Conservation (phyloP, 2,113 vertebrate species). For the Pristiophorus japonicus region DNA sequence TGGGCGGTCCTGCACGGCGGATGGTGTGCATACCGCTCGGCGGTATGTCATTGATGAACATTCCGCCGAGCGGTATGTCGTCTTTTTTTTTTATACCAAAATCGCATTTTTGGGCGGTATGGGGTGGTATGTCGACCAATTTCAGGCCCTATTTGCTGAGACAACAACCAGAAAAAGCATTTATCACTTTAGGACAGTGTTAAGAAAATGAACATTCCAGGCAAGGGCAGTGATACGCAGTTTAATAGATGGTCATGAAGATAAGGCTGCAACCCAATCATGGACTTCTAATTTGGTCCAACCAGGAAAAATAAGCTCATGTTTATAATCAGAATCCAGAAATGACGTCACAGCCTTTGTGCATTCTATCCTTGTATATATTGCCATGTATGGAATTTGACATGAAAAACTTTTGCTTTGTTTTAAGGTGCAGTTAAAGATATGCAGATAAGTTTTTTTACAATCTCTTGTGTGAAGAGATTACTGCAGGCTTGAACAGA, state of each 20-base stretch:
- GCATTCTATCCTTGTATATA: neutral
- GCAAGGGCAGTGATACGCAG: neutral
- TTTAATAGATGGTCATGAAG: neutral
- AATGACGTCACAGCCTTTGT: neutral
- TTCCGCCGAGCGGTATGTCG: no score
- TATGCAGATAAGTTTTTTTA: neutral
- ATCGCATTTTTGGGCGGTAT: no score
- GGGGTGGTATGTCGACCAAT: no score
- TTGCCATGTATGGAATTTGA: neutral
- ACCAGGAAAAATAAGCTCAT: neutral
- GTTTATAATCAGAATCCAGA: neutral
- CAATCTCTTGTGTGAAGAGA: neutral
- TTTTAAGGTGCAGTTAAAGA: neutral
- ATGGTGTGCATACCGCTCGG: no score
- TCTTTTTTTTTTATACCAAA: no score
- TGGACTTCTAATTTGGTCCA: neutral
- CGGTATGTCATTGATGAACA: no score
- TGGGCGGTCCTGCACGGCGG: no score
- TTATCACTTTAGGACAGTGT: neutral
- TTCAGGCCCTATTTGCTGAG: neutral
- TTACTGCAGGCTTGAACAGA: neutral
- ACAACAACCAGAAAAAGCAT: neutral
- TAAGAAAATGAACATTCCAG: slow-evolving; percentile 17
- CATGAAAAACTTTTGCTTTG: neutral
- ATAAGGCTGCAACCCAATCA: neutral